These are phyloP conservation scores for Hydrozoanthus gracilis DNA, from an alignment of 92 coral and sea anemone species.

Conservation along the genomic window DNA sequence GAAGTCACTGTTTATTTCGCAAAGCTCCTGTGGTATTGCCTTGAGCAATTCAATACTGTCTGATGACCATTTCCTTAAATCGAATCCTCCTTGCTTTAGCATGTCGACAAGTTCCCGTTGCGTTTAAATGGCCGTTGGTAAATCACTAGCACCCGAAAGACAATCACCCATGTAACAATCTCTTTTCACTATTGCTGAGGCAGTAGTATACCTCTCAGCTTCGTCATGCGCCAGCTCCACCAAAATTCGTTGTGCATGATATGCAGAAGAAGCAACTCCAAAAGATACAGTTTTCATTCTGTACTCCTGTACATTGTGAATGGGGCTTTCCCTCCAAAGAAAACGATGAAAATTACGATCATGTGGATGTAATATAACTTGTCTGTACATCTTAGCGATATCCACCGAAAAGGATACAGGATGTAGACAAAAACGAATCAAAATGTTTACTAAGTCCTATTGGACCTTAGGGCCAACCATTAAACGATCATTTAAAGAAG, in stretches of 20 bases:
- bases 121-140: conserved; percentile 23
- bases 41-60: conserved; percentile 17
- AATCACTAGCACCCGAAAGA: conserved; percentile 25
- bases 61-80: too few species aligned
- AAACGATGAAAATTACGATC: conserved; percentile 32
- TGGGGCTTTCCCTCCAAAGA: conserved; percentile 42
- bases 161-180: conserved; percentile 30
- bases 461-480: conserved; percentile 29
- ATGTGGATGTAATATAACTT: neutral
- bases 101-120: conserved; percentile 9
- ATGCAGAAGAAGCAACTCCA: conserved; percentile 37
- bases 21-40: neutral
- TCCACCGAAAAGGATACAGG: neutral
- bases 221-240: conserved; percentile 28
- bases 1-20: conserved; percentile 15
- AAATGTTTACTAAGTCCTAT: conserved; percentile 7
- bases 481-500: conserved; percentile 17
- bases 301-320: conserved; percentile 35
- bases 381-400: too few species aligned
- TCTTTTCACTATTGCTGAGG: conserved; percentile 32
- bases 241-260: conserved; percentile 28
- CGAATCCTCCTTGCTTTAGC: conserved; percentile 28
- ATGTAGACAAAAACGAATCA: conserved; percentile 34
- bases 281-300: conserved; percentile 45
- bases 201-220: conserved; percentile 14